Conservation (phyloP, 2,113 vertebrate species). For the Siniperca knerii region DNA sequence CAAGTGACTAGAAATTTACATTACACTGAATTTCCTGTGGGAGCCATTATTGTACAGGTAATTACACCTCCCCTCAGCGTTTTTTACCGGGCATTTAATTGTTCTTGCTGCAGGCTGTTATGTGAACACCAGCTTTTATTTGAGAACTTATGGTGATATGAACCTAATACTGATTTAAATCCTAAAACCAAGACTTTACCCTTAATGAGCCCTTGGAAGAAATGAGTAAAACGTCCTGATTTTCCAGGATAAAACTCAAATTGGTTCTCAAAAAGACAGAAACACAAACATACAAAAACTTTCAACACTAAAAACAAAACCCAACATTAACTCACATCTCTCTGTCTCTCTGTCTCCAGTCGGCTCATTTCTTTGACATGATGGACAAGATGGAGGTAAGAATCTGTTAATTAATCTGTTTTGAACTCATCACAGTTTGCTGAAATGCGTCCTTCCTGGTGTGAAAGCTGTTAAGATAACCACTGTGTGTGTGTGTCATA, state of each 20-base stretch:
- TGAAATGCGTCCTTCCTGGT: not conserved
- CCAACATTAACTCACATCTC: not conserved
- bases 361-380: constrained; percentile 93
- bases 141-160: not conserved
- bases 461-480: not conserved
- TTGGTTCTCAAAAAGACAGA: not conserved
- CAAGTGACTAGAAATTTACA: too few relatives aligned
- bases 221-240: too few relatives aligned
- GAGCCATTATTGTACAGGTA: too few relatives aligned
- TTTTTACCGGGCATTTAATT: not conserved
- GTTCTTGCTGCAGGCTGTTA: not conserved
- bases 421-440: not conserved
- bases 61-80: too few relatives aligned
- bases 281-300: too few relatives aligned
- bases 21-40: too few relatives aligned
- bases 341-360: constrained; percentile 79
- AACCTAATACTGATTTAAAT: too few relatives aligned
- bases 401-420: not conserved
- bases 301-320: too few relatives aligned
- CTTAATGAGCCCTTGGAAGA: too few relatives aligned
- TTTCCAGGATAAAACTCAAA: not conserved
- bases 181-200: too few relatives aligned
- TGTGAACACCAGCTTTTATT: not conserved
- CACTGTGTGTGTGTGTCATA: not conserved
- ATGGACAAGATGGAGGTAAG: constrained; percentile 96